Percentiles rank a stretch among this genome's conserved stretches.
Conservation (phyloP, 2,797 vertebrate genomes). For the Channa striata region DNA sequence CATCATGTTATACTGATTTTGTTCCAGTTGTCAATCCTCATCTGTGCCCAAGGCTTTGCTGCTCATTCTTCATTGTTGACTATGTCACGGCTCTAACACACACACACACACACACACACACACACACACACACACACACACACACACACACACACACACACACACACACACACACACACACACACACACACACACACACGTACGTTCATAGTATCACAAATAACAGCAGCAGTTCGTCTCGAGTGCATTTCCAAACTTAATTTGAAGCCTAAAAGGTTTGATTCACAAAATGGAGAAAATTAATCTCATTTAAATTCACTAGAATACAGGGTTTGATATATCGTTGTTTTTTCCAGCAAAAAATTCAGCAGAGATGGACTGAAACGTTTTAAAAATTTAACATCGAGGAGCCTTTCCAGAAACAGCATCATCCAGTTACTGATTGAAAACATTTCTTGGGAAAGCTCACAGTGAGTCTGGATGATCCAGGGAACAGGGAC, state of each 20-base stretch:
- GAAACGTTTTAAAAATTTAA: background rate
- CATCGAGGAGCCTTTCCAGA: conserved; percentile 1
- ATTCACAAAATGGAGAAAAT: background rate
- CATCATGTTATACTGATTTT: conserved; percentile 40
- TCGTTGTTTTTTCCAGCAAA: background rate
- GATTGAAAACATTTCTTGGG: background rate
- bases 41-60: conserved; percentile 36
- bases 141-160: conserved; percentile 23
- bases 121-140: conserved; percentile 19
- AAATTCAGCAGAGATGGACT: background rate
- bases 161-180: conserved; percentile 22
- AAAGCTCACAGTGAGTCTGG: too few species aligned
- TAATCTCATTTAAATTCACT: background rate
- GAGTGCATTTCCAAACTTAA: conserved; percentile 14
- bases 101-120: conserved; percentile 10
- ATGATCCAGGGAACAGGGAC: too few species aligned
- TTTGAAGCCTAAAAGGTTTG: conserved; percentile 24
- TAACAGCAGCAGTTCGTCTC: conserved; percentile 1
- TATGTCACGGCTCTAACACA: conserved; percentile 34
- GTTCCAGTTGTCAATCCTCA: conserved; percentile 36
- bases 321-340: conserved; percentile 7
- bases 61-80: conserved; percentile 57
- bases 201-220: conserved; percentile 31
- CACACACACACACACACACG: conserved; percentile 1
- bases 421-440: background rate